Base-by-base conservation (phyloP, 2,113 vertebrate genomes). In the Burhinus bistriatus region DNA sequence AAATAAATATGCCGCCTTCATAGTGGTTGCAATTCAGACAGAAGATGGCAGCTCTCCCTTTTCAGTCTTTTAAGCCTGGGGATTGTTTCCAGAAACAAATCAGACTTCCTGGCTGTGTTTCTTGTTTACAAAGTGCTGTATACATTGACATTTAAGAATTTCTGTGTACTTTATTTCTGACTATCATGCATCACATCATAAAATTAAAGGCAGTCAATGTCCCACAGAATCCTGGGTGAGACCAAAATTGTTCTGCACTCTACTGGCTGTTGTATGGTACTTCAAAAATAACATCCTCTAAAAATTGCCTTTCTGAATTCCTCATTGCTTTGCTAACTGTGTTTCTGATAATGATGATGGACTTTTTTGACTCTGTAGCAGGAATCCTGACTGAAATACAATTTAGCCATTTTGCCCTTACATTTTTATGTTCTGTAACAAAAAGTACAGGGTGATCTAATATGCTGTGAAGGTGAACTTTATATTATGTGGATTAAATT, bases 91-190 rank as follows among this genome's bases (percentile, higher is more conserved):
- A 98, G 95, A 97, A 97, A 94, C 29, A 75, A 76, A 96, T 85
- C 86, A 95, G 83, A 96, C 80, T 97, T 97, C 71, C 80, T 98
- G 97, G 84, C 90, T 97, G 13, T 88, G 66, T 84, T 95, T 97
- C 91, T 96, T 98, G 93, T 98, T 98, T 97, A 97, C 83, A 80
- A 97, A 97, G 88, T 93, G 64, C 82, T 97, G 95, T 97, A 96
- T 95, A 86, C 55, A 66, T 84, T 98, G 97, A 97, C 96, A 98
- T 98, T 98, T 97, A 96, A 95, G 96, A 98, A 95, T 97, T 95
- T 95, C 83, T 97, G 15, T 93, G 70, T 95, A 83, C 71, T 97
- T 97, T 96, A 90, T 96, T 92, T 97, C 76, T 95, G 80, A 93
- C 85, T 92, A 73, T 96, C 86, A 95, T 91, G 84, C 36, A 94